Evolutionary conservation across 2,113 vertebrate species (phyloP), one percentile per base, ranked within the genome.

Genomic region (Pogona vitticeps): DNA sequence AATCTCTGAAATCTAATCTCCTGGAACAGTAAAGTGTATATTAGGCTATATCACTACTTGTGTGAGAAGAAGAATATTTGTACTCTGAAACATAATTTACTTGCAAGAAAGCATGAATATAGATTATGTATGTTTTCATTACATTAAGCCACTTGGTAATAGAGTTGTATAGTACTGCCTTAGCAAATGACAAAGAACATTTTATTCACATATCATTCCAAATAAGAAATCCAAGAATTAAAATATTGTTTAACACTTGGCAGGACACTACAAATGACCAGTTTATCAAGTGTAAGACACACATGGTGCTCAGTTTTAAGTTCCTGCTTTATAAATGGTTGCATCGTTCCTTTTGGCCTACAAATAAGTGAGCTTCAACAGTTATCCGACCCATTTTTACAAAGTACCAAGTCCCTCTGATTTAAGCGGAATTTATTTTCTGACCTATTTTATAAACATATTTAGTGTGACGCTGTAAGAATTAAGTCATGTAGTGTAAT

Each of bases 1-100:
- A 85, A 56, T 40, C 91, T 75, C 12, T 75, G 75, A 26, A n/a
- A 72, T 33, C 15, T 46, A 46, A 36, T 52, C n/a, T 81, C 42
- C 20, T 28, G 15, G 46, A 61, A 86, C 14, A 3, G 56, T 80
- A 61, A 91, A 87, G 65, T 2, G 38, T 68, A 42, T 38, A 77
- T 40, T 89, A 88, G 92, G 93, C 89, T 87, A 87, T 17, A 40
- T 91, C 91, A 90, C 91, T 87, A 67, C 59, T 88, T 36, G 70
- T 70, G 77, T 83, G 90, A 93, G 90, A 96, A 91, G 76, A 65
- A 65, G 18, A 91, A 94, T 95, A 46, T 92, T 91, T 93, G 33
- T 9, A n/a, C 33, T 28, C 59, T 56, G 38, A 81, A 86, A 75
- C 14, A 36, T 5, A 65, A 59, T 75, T 70, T 18, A 58, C 65